These are phyloP conservation scores for Acholoe squamosa DNA, from an alignment of 2,888 invertebrate species.

Conservation along the genomic window DNA sequence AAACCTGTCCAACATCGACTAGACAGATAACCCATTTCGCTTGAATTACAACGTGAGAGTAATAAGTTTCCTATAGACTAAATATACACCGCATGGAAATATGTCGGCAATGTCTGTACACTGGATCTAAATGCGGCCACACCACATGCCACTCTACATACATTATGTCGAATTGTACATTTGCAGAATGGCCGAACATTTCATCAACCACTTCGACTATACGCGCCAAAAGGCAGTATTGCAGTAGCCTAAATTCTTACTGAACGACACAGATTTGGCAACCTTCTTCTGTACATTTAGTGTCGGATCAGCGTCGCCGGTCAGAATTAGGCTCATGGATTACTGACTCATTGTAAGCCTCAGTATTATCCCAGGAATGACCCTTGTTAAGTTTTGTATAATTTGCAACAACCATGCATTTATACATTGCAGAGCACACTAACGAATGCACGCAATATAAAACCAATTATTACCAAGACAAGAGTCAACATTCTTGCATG, in stretches of 20 bases:
- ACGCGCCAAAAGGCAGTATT: no score
- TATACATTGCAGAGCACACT: not conserved
- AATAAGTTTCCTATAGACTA: not conserved
- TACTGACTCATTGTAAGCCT: no score
- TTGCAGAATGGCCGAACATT: no score
- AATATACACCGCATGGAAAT: not conserved
- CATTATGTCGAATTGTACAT: not conserved
- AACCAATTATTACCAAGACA: not conserved
- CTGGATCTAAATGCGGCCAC: not conserved
- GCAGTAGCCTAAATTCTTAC: no score
- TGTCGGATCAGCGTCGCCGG: no score
- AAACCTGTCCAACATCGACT: not conserved
- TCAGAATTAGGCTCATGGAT: no score
- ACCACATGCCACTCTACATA: not conserved
- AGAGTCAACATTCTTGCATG: not conserved
- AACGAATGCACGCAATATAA: not conserved
- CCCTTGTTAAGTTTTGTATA: no score
- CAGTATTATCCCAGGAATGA: no score
- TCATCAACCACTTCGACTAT: no score
- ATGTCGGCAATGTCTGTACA: not conserved
- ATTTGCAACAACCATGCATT: not conserved
- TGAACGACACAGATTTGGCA: no score
- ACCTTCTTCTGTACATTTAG: no score
- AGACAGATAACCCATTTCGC: not conserved
- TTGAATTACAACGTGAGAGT: not conserved